A percentile compares a stretch with the other conserved stretches of the same genome.
These are phyloP conservation scores for Dicyrtoma fusca DNA, from an alignment of 2,888 invertebrate species.

Conservation along the genomic window DNA sequence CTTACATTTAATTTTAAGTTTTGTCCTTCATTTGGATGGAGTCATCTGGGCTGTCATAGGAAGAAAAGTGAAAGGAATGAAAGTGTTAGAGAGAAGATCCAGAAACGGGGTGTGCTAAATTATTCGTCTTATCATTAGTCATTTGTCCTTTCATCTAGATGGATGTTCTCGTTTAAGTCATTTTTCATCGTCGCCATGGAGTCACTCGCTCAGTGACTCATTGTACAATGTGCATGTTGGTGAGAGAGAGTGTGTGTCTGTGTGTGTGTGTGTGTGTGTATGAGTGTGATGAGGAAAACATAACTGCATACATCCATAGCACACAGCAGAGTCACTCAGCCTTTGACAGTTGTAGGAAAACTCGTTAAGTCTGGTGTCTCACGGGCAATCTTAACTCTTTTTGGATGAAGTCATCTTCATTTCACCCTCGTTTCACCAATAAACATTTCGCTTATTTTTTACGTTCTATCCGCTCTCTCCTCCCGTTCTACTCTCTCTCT, in stretches of 20 bases:
- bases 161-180: conserved; percentile 26
- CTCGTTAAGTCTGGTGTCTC: no score
- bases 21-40: no score
- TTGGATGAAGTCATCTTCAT: no score
- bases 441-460: conserved; percentile 7
- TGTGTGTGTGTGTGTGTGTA: neutral
- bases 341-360: no score
- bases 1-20: no score
- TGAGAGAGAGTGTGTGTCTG: neutral
- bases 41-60: neutral
- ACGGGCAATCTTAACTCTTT: no score
- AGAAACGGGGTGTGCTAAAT: conserved; percentile 18
- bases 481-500: neutral
- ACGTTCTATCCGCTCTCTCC: neutral
- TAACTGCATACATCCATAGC: no score
- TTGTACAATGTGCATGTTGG: neutral
- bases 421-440: neutral
- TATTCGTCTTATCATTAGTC: conserved; percentile 36
- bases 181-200: conserved; percentile 34
- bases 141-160: conserved; percentile 36
- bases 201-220: conserved; percentile 18
- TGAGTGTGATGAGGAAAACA: neutral
- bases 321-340: no score
- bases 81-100: neutral
- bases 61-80: neutral